Percentiles rank a stretch among this genome's conserved stretches.
phyloP scores from a whole-genome alignment of 1,140 invertebrate species.

The Pseudomyrmex flavicornis region DNA sequence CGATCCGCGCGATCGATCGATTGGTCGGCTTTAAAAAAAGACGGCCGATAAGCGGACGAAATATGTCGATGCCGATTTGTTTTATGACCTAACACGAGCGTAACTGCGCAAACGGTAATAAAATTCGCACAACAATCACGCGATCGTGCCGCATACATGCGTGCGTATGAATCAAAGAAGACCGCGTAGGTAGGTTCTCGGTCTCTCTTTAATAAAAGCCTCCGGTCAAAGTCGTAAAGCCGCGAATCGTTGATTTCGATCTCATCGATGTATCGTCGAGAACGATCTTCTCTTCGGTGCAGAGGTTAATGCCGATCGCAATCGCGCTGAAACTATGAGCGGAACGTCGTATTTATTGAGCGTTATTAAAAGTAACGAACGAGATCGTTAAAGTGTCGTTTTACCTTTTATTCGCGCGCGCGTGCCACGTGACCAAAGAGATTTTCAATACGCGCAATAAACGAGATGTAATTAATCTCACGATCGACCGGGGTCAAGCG shows the following conservation, averaged over 20 bases:
- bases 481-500: no score
- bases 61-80: constrained; percentile 6
- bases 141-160: background rate
- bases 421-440: background rate
- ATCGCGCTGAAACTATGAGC: constrained; percentile 15
- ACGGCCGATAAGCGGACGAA: constrained; percentile 1
- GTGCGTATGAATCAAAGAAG: constrained; percentile 9
- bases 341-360: constrained; percentile 55
- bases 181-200: background rate
- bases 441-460: background rate
- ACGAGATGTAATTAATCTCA: no score
- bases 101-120: constrained; percentile 6
- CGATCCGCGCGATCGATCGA: constrained; percentile 11
- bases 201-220: background rate
- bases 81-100: constrained; percentile 32
- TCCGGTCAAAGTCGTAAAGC: constrained; percentile 4
- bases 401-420: constrained; percentile 46
- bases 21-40: background rate
- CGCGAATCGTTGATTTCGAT: constrained; percentile 38
- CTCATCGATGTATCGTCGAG: constrained; percentile 32
- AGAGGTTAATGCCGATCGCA: background rate
- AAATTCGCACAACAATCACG: constrained; percentile 21
- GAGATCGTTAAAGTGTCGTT: constrained; percentile 12
- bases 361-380: constrained; percentile 36
- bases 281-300: background rate